Base-by-base conservation (phyloP, 2,113 vertebrate genomes). In the Podarcis raffonei region DNA sequence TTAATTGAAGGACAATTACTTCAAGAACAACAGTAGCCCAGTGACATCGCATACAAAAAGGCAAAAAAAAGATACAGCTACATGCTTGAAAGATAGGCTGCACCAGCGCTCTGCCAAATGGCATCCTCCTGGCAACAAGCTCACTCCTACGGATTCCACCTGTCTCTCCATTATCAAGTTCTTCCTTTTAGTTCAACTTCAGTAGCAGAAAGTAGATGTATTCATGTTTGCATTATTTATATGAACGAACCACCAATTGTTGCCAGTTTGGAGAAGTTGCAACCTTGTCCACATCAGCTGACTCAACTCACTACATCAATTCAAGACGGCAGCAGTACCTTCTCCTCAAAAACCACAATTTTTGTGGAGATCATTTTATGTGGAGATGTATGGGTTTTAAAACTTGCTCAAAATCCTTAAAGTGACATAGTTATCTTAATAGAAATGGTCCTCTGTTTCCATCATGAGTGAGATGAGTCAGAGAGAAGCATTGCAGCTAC, bases 1-100 rank as follows among this genome's bases (percentile, higher is more conserved):
- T 20, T 65, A 57, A 59, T 5, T 27, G 3, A 90, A 94, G 93
- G 94, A 92, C 87, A 91, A 25, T 62, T 32, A 59, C 6, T 66
- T 75, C 0, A 0, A 89, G 83, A 92, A 88, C 16, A 42, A 90
- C n/a, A 0, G 23, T 89, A 85, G 3, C 22, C 23, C 75, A 89
- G 78, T 82, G 42, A 62, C 13, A 83, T 27, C 37, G 3, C 13
- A 6, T 2, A 15, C 27, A 62, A 74, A 57, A 22, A 22, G 57
- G 18, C 13, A 27, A 39, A 68, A 68, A 22, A 83, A 37, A 42
- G 66, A 65, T 30, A 12, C 7, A 83, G 77, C 77, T 83, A 77
- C 57, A 84, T 82, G 79, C 72, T 62, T 75, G 8, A 84, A 77
- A 83, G 81, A 72, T 20, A 6, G 30, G 57, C 82, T 76, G 57